Evolutionary conservation across 2,888 invertebrate species (phyloP), one percentile per base, ranked within the genome.

Genomic region (Agrilus mali): DNA sequence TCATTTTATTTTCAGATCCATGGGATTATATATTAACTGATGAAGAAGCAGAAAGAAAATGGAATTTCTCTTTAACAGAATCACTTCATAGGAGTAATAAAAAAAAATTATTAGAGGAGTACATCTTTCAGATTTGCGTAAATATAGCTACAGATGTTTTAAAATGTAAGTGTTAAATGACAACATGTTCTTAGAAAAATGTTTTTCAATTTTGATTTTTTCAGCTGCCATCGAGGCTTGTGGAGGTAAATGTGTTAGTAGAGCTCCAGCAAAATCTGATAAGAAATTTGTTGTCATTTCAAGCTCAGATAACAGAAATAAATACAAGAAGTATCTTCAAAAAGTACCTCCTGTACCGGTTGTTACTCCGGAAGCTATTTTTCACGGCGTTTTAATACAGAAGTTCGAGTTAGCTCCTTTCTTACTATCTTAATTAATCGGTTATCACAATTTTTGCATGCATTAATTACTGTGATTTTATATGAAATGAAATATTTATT

Each of bases 21-120:
- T 76, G 75, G 75, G 60, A 66, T 35, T 68, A 71, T 55, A 51
- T 75, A 31, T 57, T 77, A 7, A 63, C 65, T 33, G 76, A 77
- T 45, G 58, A 63, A 27, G 61, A 60, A 32, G 69, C 71, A 0
- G 76, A 77, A 54, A 64, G 57, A 20, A 66, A 71, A 37, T 76
- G 74, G 63, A 56, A 65, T 2, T 75, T 76, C 54, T 59, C 60
- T 1, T 51, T 67, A 33, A 55, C 54, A 38, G 60, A 60, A 45
- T 65, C 66, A 2, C 49, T 66, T 16, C 50, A 52, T 6, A 50
- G 57, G 46, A 60, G 61, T 33, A 44, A 43, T 8, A 40, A 48
- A 12, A 50, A 50, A 12, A 60, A 62, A 48, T 43, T 66, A 20
- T 54, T 66, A 7, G 43, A 50, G 35, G 55, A 54, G 17, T 58